These are phyloP conservation scores for Oryzias woworae DNA, from an alignment of 2,113 vertebrate species.

Conservation along the genomic window DNA sequence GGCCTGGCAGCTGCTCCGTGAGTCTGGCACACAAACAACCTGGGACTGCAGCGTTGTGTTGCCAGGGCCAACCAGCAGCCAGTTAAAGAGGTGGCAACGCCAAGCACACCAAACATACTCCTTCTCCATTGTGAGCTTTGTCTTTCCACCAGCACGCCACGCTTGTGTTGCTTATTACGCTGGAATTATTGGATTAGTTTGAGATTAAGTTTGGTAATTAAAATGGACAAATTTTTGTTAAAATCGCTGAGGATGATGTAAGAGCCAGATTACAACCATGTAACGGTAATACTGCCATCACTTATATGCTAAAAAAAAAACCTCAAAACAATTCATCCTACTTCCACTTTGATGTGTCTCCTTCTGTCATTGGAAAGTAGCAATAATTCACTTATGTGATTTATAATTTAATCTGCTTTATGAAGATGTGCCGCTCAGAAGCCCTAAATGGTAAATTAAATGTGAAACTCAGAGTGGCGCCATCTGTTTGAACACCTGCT, in stretches of 20 bases:
- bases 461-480: constrained; percentile 26
- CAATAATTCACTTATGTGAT: constrained; percentile 21
- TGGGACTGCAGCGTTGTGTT: constrained; percentile 55
- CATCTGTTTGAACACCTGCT: constrained; percentile 42
- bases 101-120: constrained; percentile 48
- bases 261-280: constrained; percentile 34
- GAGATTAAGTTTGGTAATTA: constrained; percentile 62
- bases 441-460: constrained; percentile 35
- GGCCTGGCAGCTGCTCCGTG: constrained; percentile 69
- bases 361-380: not conserved
- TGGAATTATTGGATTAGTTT: constrained; percentile 61
- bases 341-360: constrained; percentile 1
- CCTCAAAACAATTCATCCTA: constrained; percentile 13
- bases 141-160: constrained; percentile 38
- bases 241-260: constrained; percentile 24
- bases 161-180: constrained; percentile 48
- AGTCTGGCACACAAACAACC: constrained; percentile 66
- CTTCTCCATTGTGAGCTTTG: constrained; percentile 53
- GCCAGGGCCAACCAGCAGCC: constrained; percentile 66
- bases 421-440: constrained; percentile 22
- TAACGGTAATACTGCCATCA: constrained; percentile 33
- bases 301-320: not conserved
- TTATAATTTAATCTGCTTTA: constrained; percentile 37
- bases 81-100: constrained; percentile 34
- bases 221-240: constrained; percentile 51